These are phyloP conservation scores for Chrysocyon brachyurus DNA, from an alignment of 2,797 vertebrate genomes.

Conservation along the genomic window DNA sequence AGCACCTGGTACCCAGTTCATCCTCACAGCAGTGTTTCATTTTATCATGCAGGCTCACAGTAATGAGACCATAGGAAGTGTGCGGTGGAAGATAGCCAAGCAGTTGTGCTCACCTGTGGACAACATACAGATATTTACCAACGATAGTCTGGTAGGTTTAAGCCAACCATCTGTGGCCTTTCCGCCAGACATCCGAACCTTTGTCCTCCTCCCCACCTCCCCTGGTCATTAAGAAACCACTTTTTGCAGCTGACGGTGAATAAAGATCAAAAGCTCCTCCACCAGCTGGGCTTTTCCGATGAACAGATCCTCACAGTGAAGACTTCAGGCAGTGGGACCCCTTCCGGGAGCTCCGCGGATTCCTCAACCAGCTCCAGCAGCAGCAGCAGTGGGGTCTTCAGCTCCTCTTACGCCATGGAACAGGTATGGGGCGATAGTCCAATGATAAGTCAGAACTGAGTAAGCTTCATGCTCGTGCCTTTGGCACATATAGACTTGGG, in stretches of 20 bases:
- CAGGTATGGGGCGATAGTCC: slow-evolving; percentile 90
- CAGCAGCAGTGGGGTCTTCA: slow-evolving; percentile 93
- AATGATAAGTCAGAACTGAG: background rate
- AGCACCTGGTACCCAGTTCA: background rate
- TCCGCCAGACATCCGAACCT: background rate
- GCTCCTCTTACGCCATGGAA: slow-evolving; percentile 97
- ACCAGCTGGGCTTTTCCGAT: slow-evolving; percentile 97
- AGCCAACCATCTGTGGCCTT: background rate
- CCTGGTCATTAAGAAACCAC: slow-evolving; percentile 68
- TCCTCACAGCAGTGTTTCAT: background rate
- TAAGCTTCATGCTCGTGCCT: background rate
- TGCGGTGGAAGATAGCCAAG: slow-evolving; percentile 98
- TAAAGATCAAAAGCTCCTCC: slow-evolving; percentile 98
- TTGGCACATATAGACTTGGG: background rate
- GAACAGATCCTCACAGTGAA: slow-evolving; percentile 98
- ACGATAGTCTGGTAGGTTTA: slow-evolving; percentile 96
- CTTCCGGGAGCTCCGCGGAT: slow-evolving; percentile 96
- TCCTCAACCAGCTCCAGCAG: slow-evolving; percentile 94
- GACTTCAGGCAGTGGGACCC: slow-evolving; percentile 97
- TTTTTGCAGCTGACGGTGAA: slow-evolving; percentile 96
- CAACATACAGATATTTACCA: slow-evolving; percentile 99
- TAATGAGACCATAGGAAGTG: slow-evolving; percentile 98
- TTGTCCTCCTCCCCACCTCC: slow-evolving; percentile 9
- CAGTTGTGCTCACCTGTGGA: slow-evolving; percentile 98
- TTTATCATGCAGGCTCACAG: slow-evolving; percentile 95